Percentiles rank a stretch among this genome's conserved stretches.
These are phyloP conservation scores for Plecturocebus donacophilus DNA, from an alignment of 2,113 vertebrate species.

Conservation along the genomic window DNA sequence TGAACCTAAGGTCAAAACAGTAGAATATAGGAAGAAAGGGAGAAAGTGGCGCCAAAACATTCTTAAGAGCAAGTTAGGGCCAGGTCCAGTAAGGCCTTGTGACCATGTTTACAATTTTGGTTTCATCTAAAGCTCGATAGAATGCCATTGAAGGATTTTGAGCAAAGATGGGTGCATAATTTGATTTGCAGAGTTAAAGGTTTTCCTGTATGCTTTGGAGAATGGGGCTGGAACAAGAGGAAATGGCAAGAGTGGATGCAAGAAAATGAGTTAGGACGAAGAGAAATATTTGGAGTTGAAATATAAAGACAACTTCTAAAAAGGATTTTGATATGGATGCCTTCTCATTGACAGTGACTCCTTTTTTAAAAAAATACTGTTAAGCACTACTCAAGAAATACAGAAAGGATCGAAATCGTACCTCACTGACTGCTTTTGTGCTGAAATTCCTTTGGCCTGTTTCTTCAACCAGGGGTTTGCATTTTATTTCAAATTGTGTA, in stretches of 20 bases:
- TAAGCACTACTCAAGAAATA: background rate
- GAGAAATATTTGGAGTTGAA: background rate
- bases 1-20: background rate
- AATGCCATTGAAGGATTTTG: background rate
- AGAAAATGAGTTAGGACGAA: background rate
- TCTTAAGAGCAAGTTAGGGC: background rate
- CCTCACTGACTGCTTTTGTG: background rate
- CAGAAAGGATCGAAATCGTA: background rate
- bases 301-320: background rate
- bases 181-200: background rate
- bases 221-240: background rate
- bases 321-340: background rate
- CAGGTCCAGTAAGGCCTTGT: background rate
- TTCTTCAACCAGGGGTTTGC: slow-evolving; percentile 35
- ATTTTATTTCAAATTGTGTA: slow-evolving; percentile 24
- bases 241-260: background rate
- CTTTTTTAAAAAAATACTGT: background rate
- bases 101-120: background rate
- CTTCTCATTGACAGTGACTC: background rate
- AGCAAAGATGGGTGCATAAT: background rate
- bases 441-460: background rate
- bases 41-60: background rate
- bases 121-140: background rate
- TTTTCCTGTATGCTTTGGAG: background rate
- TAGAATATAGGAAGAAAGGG: background rate